phyloP scores from a whole-genome alignment of 2,888 invertebrate species.

The Hypomecis atomaria region DNA sequence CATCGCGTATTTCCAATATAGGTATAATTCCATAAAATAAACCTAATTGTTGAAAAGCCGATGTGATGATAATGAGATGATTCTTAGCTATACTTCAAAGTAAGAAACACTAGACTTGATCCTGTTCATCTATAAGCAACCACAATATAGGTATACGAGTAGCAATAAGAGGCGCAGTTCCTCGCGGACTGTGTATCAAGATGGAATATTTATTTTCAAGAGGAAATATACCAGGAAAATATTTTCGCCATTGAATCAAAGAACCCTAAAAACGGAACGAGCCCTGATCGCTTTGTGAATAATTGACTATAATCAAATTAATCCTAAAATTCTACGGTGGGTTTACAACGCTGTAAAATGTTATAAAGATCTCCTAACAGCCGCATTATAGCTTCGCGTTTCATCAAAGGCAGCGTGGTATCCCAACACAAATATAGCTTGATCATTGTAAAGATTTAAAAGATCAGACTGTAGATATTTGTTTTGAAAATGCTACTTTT shows the following conservation, averaged over 20 bases:
- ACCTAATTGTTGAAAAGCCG: too few species aligned
- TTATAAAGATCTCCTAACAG: constrained; percentile 80
- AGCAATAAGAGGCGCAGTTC: too few species aligned
- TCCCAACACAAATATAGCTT: constrained; percentile 42
- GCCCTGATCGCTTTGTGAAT: constrained; percentile 79
- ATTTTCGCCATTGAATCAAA: background rate
- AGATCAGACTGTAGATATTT: constrained; percentile 40
- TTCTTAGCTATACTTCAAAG: too few species aligned
- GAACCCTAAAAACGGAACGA: constrained; percentile 67
- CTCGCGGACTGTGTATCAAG: too few species aligned
- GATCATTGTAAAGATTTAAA: constrained; percentile 43
- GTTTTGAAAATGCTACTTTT: constrained; percentile 45
- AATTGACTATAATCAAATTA: constrained; percentile 85
- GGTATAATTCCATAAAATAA: too few species aligned
- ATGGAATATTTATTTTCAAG: background rate
- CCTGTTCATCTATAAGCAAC: too few species aligned
- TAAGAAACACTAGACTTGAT: too few species aligned
- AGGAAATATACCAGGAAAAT: background rate
- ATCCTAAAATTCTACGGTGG: constrained; percentile 84
- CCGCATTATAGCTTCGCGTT: constrained; percentile 71
- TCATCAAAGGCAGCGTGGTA: constrained; percentile 50
- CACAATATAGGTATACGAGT: too few species aligned
- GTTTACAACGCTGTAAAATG: constrained; percentile 83
- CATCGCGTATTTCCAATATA: too few species aligned
- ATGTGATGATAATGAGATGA: too few species aligned